Conservation (phyloP, 2,888 invertebrate genomes). For the Chymomyza fuscimana region DNA sequence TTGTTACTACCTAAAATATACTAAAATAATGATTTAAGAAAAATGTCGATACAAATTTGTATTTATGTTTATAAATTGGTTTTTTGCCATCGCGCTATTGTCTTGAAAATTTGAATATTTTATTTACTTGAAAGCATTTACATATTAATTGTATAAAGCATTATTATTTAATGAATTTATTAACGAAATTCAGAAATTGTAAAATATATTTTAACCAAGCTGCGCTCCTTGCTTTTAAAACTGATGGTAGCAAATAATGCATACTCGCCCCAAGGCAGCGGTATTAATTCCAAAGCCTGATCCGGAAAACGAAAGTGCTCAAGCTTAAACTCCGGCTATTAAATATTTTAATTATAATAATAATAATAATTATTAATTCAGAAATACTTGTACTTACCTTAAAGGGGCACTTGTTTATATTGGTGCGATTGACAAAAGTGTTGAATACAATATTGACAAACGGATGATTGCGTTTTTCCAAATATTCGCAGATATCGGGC, state of each 20-base stretch:
- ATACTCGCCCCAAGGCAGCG: conserved; percentile 62
- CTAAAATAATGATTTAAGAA: neutral
- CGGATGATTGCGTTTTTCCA: conserved; percentile 68
- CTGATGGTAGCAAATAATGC: conserved; percentile 58
- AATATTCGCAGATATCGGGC: conserved; percentile 58
- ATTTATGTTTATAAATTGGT: conserved; percentile 47
- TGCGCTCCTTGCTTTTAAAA: conserved; percentile 33
- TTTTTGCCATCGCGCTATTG: conserved; percentile 53
- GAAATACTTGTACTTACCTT: conserved; percentile 36
- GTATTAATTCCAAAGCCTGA: conserved; percentile 49
- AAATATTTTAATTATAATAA: neutral
- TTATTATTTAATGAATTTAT: neutral
- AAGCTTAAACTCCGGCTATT: conserved; percentile 45
- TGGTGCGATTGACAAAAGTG: conserved; percentile 51
- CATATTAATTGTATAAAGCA: neutral
- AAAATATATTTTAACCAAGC: conserved; percentile 53
- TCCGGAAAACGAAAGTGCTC: conserved; percentile 59
- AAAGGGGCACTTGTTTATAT: conserved; percentile 54
- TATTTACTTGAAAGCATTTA: conserved; percentile 33
- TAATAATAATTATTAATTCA: neutral
- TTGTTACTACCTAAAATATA: neutral
- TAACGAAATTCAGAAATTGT: conserved; percentile 51
- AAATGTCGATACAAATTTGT: neutral
- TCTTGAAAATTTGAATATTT: conserved; percentile 21
- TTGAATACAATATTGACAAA: conserved; percentile 62